These are phyloP conservation scores for Agrilus cyanescens DNA, from an alignment of 2,888 invertebrate genomes.

Conservation along the genomic window DNA sequence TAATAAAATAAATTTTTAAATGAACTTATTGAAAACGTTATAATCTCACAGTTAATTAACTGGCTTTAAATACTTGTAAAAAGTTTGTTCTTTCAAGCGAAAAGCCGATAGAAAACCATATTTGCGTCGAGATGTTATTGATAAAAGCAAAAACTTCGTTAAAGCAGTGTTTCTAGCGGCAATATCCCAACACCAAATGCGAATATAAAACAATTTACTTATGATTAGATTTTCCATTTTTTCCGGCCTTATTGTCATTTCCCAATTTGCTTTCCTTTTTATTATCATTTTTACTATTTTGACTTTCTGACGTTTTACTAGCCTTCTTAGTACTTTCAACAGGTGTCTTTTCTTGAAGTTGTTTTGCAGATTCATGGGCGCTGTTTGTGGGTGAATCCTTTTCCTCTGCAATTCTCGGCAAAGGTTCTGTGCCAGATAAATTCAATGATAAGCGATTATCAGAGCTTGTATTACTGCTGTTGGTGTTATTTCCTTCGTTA, in stretches of 20 bases:
- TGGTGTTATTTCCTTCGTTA: conserved; percentile 7
- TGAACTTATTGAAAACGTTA: no score
- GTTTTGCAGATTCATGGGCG: conserved; percentile 9
- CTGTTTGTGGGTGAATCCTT: conserved; percentile 66
- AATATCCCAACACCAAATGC: no score
- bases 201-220: not conserved
- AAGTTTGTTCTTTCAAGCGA: no score
- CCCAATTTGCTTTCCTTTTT: not conserved
- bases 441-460: conserved; percentile 36
- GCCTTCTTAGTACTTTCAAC: no score
- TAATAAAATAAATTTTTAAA: no score
- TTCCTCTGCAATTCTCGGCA: conserved; percentile 80
- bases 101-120: no score
- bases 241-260: not conserved
- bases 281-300: not conserved
- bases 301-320: not conserved
- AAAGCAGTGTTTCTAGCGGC: no score
- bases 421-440: conserved; percentile 43
- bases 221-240: not conserved
- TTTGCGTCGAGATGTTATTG: no score
- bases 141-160: no score
- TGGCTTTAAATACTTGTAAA: no score
- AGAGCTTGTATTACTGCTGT: conserved; percentile 10
- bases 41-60: no score
- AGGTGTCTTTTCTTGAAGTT: conserved; percentile 1